Conservation (phyloP, 2,888 invertebrate genomes). For the Notocelia uddmanniana region DNA sequence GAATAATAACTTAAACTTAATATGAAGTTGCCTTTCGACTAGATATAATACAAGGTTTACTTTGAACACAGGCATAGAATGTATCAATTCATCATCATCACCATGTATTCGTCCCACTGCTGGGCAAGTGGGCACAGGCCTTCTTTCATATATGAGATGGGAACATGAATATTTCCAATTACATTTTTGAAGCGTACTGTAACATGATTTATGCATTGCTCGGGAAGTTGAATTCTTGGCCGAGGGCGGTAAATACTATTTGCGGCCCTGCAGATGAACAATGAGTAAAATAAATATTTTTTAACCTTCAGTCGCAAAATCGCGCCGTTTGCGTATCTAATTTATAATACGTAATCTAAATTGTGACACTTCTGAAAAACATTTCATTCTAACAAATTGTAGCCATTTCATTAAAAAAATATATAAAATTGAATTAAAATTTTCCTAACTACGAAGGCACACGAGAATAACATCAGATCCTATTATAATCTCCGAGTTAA, state of each 20-base stretch:
- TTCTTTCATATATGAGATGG: too few species aligned
- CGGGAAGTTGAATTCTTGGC: not conserved
- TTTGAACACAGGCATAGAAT: conserved; percentile 32
- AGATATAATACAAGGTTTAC: conserved; percentile 52
- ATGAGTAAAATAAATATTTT: not conserved
- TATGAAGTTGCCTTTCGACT: conserved; percentile 61
- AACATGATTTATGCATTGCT: not conserved
- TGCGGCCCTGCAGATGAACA: not conserved
- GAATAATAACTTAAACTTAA: conserved; percentile 47
- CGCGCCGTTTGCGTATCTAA: not conserved
- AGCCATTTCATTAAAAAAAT: conserved; percentile 19
- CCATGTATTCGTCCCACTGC: too few species aligned
- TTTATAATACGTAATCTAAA: conserved; percentile 15
- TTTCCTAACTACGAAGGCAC: conserved; percentile 68
- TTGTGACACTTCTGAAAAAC: conserved; percentile 40
- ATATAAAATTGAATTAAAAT: conserved; percentile 37
- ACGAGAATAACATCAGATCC: conserved; percentile 70
- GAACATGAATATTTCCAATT: not conserved
- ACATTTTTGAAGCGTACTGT: not conserved
- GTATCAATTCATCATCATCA: too few species aligned
- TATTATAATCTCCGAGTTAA: conserved; percentile 73
- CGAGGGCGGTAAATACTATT: not conserved
- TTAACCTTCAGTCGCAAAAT: not conserved
- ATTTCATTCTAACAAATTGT: conserved; percentile 21
- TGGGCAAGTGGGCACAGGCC: too few species aligned